Base-by-base conservation (phyloP, 2,888 invertebrate genomes). In the Cheilosia soror region DNA sequence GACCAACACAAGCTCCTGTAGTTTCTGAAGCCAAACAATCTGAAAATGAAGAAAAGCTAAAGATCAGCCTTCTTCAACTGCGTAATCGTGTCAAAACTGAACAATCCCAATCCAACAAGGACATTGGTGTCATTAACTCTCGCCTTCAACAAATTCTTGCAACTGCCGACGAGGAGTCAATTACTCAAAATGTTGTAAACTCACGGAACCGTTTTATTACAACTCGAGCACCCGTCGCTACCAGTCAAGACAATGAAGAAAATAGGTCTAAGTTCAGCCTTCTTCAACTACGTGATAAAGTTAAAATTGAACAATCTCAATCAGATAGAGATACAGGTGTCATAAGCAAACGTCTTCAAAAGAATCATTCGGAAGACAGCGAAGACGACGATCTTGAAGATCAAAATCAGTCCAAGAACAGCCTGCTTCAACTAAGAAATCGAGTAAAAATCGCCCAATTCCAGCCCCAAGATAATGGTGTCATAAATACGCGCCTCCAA, bases 401-500 rank as follows among this genome's bases (percentile, higher is more conserved):
- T n/a, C 29, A 29, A 9, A 53, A 29, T 29, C 62, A 40, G 57
- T 58, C 51, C n/a, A 81, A 87, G 2, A 33, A 87, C 6, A 88
- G 88, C 15, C 80, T 90, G 5, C 87, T 88, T 5, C 87, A 87
- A 15, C 49, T 90, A 2, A 89, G 89, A 3, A 84, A 90, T 62
- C 89, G 89, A 0, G 80, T 88, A 2, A 88, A 88, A 73, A 85
- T 71, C 11, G 88, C 89, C 29, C 88, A 89, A 62, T 31, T 85
- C 2, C 87, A 87, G 4, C 87, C 87, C 2, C 87, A 87, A 6
- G 47, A 82, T 0, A 53, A 29, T 2, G 89, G 88, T 2, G 81
- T 88, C 0, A 82, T 89, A 5, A 89, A 47, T 29, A 87, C 87
- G 0, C 89, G 89, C n/a, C 85, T 90, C 1, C 90, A 89, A 51